Conservation (phyloP, 92 coral and sea anemone genomes). For the Porites divaricata region DNA sequence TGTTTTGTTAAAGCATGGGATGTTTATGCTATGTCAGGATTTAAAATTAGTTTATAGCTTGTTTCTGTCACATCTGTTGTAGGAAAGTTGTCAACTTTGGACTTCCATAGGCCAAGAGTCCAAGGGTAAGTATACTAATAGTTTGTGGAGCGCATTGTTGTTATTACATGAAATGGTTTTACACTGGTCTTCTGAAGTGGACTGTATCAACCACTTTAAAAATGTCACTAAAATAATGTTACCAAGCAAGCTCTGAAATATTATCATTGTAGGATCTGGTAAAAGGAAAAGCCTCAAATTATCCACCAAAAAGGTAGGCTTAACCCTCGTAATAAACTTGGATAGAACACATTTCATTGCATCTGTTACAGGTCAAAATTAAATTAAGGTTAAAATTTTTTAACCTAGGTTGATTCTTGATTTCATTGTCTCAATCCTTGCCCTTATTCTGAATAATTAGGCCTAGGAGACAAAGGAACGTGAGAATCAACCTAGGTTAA, state of each 20-base stretch:
- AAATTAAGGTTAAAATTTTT: too few relatives aligned
- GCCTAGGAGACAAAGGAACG: too few relatives aligned
- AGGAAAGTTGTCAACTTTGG: constrained; percentile 39
- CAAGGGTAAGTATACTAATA: constrained; percentile 13
- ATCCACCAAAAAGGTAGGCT: constrained; percentile 52
- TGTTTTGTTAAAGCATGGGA: too few relatives aligned
- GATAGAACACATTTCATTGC: too few relatives aligned
- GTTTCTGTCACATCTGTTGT: background rate
- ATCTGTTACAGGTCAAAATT: too few relatives aligned
- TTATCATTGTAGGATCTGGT: constrained; percentile 8
- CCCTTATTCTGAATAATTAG: too few relatives aligned
- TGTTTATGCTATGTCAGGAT: too few relatives aligned
- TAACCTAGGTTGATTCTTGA: too few relatives aligned
- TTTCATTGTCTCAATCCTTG: too few relatives aligned
- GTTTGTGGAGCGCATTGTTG: background rate
- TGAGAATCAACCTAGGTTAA: too few relatives aligned
- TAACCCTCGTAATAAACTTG: too few relatives aligned
- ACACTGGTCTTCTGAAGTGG: background rate
- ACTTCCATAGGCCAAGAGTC: constrained; percentile 21
- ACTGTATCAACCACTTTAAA: background rate
- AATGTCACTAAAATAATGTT: background rate
- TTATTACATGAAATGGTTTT: background rate
- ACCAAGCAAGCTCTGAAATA: background rate
- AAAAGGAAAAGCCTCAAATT: constrained; percentile 46
- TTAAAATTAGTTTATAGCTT: too few relatives aligned